Conservation (phyloP, 2,113 vertebrate genomes). For the Hippopotamus amphibius region DNA sequence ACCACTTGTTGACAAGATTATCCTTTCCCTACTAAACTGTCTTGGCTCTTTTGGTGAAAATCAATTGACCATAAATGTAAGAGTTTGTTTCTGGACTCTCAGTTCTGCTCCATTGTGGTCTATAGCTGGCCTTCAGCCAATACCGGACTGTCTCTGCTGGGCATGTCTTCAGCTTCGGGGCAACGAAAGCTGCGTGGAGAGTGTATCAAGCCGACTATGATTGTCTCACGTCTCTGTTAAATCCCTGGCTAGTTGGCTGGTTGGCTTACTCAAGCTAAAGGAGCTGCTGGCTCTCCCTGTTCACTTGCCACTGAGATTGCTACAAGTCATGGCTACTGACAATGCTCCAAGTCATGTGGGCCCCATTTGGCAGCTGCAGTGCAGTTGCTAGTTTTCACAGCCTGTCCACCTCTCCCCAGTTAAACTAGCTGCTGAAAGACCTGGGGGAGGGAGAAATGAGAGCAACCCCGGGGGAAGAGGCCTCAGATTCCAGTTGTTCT, state of each 20-base stretch:
- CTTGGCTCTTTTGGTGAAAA: neutral
- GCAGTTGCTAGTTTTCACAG: neutral
- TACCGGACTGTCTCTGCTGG: neutral
- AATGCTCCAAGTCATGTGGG: neutral
- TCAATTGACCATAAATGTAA: neutral
- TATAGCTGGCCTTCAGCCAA: neutral
- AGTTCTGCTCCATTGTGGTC: neutral
- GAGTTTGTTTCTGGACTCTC: neutral
- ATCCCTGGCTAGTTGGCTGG: neutral
- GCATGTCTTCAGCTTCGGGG: neutral
- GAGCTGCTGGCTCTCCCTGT: neutral
- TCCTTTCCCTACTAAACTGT: neutral
- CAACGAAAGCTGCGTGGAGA: neutral
- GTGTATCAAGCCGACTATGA: neutral
- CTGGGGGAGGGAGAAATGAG: too few relatives aligned
- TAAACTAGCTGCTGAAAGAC: neutral
- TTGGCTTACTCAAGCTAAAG: neutral
- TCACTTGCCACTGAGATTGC: neutral
- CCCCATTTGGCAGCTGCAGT: neutral
- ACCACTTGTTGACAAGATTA: neutral
- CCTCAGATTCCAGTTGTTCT: neutral
- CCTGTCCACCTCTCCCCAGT: neutral
- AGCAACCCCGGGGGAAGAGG: neutral
- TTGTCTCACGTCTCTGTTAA: neutral
- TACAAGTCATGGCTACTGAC: neutral